These are phyloP conservation scores for Amphilophus citrinellus DNA, from an alignment of 2,113 vertebrate species.

Conservation along the genomic window DNA sequence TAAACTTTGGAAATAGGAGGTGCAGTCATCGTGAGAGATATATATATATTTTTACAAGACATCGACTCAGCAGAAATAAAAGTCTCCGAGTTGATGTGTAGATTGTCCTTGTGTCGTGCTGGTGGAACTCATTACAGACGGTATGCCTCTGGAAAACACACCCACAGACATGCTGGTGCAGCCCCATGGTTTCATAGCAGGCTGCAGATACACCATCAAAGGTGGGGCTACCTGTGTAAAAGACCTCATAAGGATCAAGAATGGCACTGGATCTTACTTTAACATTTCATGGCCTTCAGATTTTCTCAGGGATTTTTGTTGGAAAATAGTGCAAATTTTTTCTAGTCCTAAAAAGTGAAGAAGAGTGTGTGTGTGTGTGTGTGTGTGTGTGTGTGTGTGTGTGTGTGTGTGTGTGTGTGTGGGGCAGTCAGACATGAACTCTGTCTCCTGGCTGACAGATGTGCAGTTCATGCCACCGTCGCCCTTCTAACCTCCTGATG, in stretches of 20 bases:
- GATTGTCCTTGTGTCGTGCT: conserved; percentile 32
- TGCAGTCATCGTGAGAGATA: not conserved
- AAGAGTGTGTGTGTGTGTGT: no score
- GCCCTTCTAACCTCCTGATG: not conserved
- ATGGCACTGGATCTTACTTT: conserved; percentile 24
- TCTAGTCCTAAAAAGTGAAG: no score
- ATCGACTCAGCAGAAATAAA: conserved; percentile 48
- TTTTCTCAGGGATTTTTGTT: conserved; percentile 10
- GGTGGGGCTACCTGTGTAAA: conserved; percentile 56
- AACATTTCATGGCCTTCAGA: conserved; percentile 42
- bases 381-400: no score
- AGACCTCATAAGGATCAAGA: conserved; percentile 46
- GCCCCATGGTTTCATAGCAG: conserved; percentile 41
- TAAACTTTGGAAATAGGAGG: conserved; percentile 49
- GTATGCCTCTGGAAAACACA: conserved; percentile 44
- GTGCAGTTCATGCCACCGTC: not conserved
- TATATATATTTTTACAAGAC: conserved; percentile 29
- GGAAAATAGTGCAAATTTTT: not conserved
- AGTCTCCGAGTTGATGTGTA: conserved; percentile 28
- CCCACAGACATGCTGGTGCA: conserved; percentile 53
- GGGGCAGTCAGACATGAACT: no score
- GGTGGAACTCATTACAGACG: conserved; percentile 63
- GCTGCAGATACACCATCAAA: conserved; percentile 69
- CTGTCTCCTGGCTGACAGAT: not conserved
- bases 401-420: no score